phyloP scores from a whole-genome alignment of 2,113 vertebrate genomes.

The Oceanodroma tethys region DNA sequence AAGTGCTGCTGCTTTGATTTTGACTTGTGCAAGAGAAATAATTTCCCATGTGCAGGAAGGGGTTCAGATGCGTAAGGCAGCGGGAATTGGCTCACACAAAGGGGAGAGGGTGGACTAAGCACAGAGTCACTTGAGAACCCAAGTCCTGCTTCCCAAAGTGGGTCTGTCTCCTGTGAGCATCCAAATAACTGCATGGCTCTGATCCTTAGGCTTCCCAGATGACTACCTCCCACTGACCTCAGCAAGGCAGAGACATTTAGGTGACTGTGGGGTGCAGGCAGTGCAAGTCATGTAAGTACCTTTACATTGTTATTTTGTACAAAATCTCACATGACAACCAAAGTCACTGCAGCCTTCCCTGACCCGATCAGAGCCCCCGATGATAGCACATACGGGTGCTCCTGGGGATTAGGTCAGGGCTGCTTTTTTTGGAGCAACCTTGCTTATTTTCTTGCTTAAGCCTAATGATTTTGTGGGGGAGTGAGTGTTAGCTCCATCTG shows the following conservation, averaged over 20 bases:
- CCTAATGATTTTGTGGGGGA: background rate
- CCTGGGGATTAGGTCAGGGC: background rate
- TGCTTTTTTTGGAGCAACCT: background rate
- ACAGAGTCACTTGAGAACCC: background rate
- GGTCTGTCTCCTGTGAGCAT: background rate
- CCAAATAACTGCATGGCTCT: background rate
- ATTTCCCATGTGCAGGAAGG: background rate
- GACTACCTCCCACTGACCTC: background rate
- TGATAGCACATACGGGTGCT: background rate
- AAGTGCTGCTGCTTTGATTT: background rate
- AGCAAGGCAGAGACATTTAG: background rate
- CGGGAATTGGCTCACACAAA: background rate
- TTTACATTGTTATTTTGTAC: background rate
- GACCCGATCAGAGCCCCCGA: background rate
- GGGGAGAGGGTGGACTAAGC: background rate
- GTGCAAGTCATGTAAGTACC: background rate
- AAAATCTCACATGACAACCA: background rate
- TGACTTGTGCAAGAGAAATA: background rate
- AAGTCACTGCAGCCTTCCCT: background rate
- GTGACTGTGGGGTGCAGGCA: no score
- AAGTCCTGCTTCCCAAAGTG: background rate
- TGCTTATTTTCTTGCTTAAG: background rate
- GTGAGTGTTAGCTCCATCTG: background rate
- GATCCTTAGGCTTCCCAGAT: background rate
- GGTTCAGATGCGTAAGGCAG: background rate